Evolutionary conservation across 2,888 invertebrate species (phyloP), one percentile per base, ranked within the genome.

Genomic region (Nomada fucata): DNA sequence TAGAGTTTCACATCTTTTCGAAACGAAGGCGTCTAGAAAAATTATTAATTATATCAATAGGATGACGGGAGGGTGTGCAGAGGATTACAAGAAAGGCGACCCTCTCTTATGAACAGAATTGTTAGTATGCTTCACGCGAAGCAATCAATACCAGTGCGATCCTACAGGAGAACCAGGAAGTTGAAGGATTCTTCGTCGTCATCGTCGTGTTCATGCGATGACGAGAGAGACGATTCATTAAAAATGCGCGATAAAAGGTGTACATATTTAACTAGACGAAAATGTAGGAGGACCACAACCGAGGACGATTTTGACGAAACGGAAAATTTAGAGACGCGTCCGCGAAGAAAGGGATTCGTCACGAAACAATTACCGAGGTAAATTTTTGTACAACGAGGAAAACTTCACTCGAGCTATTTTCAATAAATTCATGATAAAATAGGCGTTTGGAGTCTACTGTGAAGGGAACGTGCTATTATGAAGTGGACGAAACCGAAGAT

Each of bases 401-500:
- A 47, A 47, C 20, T 20, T 9, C 42, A 18, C 2, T 29, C 1
- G 0, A 7, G 3, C 44, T 13, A 23, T 55, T 26, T 52, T 59
- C 42, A 13, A 50, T 11, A 3, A 36, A 20, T 52, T 13, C 10
- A 11, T 20, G 26, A n/a, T 70, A 0, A n/a, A 64, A 68, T 1
- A 85, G 84, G 26, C 72, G 85, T 50, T 73, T 90, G 44, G 84
- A 87, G 29, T 64, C 86, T 3, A 47, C 86, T 15, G 83, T 85
- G 4, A 88, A 68, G 20, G 83, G 76, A 2, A 91, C 83, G 0
- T 86, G 76, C 53, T 92, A 92, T 67, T 89, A 82, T n/a, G 91
- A 91, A 84, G 81, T 92, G 1, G 85, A 92, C 36, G 93, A 93
- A 72, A 89, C 80, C 7, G 73, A 69, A 26, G 65, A 72, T 64